Evolutionary conservation across 1,140 invertebrate genomes (phyloP).

Genomic region (Papilio helenus): DNA sequence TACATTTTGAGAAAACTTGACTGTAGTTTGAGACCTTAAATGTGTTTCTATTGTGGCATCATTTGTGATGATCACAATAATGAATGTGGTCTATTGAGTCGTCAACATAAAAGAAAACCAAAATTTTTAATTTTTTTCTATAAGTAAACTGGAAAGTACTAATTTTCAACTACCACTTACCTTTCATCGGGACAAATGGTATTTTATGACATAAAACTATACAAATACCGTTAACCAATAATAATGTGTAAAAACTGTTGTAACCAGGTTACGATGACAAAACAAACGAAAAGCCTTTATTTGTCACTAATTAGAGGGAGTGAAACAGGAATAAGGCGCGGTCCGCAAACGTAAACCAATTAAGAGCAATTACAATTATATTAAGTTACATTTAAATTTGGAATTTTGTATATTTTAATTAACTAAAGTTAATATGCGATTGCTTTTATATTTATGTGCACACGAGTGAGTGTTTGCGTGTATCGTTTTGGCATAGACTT

Average conservation of each 20-base stretch:
- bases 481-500: slow-evolving; percentile 29
- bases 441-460: background rate
- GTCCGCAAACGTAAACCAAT: slow-evolving; percentile 29
- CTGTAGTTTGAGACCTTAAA: no score
- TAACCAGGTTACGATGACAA: background rate
- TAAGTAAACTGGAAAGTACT: no score
- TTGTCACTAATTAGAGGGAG: slow-evolving; percentile 36
- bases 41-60: no score
- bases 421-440: background rate
- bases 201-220: background rate
- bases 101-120: no score
- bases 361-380: slow-evolving; percentile 26
- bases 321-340: slow-evolving; percentile 25
- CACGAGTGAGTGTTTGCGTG: background rate
- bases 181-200: no score
- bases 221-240: background rate
- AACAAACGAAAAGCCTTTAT: slow-evolving; percentile 30
- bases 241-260: background rate
- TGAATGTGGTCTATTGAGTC: no score
- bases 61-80: no score
- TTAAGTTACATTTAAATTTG: background rate
- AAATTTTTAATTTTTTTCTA: no score
- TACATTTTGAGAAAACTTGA: no score
- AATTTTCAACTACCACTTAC: no score
- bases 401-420: background rate